Conservation (phyloP, 1,140 invertebrate genomes). For the Dinothrombium tinctorium region DNA sequence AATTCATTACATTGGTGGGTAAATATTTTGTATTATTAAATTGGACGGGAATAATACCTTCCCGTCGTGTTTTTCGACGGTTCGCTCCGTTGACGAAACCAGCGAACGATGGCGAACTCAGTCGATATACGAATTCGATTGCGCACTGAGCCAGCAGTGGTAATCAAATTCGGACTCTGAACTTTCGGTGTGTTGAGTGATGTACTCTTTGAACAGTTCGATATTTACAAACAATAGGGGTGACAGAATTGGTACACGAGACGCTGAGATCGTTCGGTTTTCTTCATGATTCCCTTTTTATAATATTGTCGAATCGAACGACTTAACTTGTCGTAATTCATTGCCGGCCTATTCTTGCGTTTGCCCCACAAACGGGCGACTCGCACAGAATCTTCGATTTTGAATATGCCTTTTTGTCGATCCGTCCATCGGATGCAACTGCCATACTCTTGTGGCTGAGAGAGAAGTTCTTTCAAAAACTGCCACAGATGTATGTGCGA, state of each 20-base stretch:
- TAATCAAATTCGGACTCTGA: not conserved
- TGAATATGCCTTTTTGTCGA: conserved; percentile 79
- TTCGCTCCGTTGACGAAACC: too few species aligned
- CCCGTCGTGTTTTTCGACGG: too few species aligned
- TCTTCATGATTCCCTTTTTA: conserved; percentile 98
- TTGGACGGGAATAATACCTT: too few species aligned
- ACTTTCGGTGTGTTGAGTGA: not conserved
- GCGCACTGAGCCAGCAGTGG: not conserved
- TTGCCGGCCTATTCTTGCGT: conserved; percentile 87
- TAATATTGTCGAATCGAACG: conserved; percentile 96
- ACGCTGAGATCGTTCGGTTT: conserved; percentile 87
- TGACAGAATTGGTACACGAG: conserved; percentile 97
- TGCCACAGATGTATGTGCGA: conserved; percentile 83
- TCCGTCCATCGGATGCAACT: conserved; percentile 92
- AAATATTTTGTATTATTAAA: too few species aligned
- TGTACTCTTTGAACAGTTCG: not conserved
- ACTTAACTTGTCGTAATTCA: conserved; percentile 99
- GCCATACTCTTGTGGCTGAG: conserved; percentile 56
- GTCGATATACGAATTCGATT: not conserved
- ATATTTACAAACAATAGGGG: conserved; percentile 53
- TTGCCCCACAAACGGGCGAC: conserved; percentile 89
- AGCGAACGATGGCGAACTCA: not conserved
- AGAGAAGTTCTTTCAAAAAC: conserved; percentile 84
- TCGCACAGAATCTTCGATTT: conserved; percentile 91
- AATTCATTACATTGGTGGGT: too few species aligned